A percentile compares a stretch with the other conserved stretches of the same genome.
These are phyloP conservation scores for Rostratula benghalensis DNA, from an alignment of 2,113 vertebrate genomes.

Conservation along the genomic window DNA sequence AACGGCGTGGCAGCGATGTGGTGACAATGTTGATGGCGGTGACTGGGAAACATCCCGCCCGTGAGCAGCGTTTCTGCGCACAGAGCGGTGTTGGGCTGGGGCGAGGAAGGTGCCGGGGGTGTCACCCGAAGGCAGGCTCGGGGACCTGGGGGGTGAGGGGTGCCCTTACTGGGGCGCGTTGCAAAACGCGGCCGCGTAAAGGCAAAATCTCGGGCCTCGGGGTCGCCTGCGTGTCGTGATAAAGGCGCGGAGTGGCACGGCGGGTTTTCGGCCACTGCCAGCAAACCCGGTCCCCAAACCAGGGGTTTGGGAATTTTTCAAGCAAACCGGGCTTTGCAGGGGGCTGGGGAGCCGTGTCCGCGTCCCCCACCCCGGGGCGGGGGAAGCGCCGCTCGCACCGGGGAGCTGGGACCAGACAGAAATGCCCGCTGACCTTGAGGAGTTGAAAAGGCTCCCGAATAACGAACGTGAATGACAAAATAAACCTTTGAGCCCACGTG, in stretches of 20 bases:
- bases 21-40: neutral
- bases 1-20: neutral
- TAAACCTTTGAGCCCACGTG: neutral
- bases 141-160: neutral
- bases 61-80: neutral
- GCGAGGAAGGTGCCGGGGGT: neutral
- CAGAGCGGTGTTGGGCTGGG: fast-evolving
- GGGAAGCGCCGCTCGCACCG: neutral
- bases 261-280: neutral
- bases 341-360: too few relatives aligned
- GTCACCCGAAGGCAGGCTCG: neutral
- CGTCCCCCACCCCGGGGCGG: neutral
- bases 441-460: neutral
- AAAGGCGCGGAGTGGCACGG: too few relatives aligned
- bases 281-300: neutral
- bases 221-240: neutral
- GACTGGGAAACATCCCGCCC: neutral
- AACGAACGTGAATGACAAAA: neutral
- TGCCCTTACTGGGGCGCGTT: fast-evolving
- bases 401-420: too few relatives aligned
- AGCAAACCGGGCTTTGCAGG: neutral
- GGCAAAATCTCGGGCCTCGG: neutral
- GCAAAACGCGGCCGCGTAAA: fast-evolving
- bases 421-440: neutral
- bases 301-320: neutral